These are phyloP conservation scores for Struthio camelus DNA, from an alignment of 2,113 vertebrate genomes.

Conservation along the genomic window DNA sequence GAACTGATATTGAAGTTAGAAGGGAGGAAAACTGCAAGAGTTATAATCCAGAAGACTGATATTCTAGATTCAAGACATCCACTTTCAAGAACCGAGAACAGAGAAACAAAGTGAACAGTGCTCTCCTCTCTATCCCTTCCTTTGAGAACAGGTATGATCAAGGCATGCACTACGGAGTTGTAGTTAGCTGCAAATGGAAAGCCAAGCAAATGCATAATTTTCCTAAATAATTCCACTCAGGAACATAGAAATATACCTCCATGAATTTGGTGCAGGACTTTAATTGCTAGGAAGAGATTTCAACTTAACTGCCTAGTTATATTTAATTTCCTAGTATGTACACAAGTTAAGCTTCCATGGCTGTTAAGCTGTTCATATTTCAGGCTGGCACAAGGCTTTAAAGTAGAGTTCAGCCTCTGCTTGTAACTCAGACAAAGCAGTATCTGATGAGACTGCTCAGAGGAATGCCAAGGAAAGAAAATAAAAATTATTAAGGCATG, in stretches of 20 bases:
- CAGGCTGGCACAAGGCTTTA: background rate
- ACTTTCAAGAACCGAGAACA: background rate
- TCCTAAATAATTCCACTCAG: background rate
- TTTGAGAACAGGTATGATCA: background rate
- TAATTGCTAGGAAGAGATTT: background rate
- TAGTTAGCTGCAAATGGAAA: background rate
- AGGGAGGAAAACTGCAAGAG: background rate
- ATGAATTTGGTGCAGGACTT: background rate
- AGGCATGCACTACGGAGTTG: background rate
- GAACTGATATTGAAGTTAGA: background rate
- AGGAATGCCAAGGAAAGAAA: background rate
- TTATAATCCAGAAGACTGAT: background rate
- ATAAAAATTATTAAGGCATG: background rate
- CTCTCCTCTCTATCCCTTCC: fast-evolving
- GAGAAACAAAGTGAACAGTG: background rate
- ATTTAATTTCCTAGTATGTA: background rate
- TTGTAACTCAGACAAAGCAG: background rate
- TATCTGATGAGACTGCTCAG: background rate
- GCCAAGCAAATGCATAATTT: background rate
- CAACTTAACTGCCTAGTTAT: background rate
- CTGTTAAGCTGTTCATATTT: background rate
- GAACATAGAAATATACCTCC: background rate
- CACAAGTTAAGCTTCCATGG: background rate
- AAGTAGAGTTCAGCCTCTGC: background rate
- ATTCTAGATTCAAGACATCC: background rate